Base-by-base conservation (phyloP, 2,797 vertebrate genomes). In the Trachops cirrhosus region DNA sequence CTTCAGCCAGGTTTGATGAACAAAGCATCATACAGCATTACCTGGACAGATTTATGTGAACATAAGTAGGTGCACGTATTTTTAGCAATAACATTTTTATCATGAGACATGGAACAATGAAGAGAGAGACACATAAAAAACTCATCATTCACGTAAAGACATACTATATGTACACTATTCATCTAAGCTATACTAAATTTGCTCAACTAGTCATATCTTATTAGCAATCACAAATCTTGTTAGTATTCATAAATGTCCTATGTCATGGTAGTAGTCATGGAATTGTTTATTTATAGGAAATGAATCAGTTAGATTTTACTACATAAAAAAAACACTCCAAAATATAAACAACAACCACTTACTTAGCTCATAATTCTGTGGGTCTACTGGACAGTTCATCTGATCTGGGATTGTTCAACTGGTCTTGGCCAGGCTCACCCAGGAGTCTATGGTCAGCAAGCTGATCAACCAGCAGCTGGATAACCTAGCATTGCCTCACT, bases 31-130 rank as follows among this genome's bases (percentile, higher is more conserved):
- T 1, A 91, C 86, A 83, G 34, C 21, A 77, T 80, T 80, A 75
- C 41, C n/a, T 86, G 34, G n/a, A 22, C 64, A 86, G 39, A 94
- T 89, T 79, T 68, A 75, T 88, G 22, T 32, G 74, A 80, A 67
- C 19, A 24, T 77, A 84, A 92, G 91, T 48, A 67, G 34, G 11
- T 75, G 18, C 9, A 90, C 73, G 34, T 77, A 94, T 89, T 89
- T 95, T 92, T 73, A 84, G 86, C 52, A 75, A 85, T 73, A 48
- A 73, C 4, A 48, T 93, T 96, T 91, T 83, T 79, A 39, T 6
- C 50, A 89, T 2, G 50, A 86, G 80, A 89, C 9, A 41, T 57
- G 8, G 6, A 93, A 71, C 39, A 67, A 78, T 67, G 32, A 95
- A 84, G 41, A 75, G 21, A 89, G 11, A 59, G 32, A 82, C 12